Conservation (phyloP, 2,797 vertebrate genomes). For the Sitta carolinensis region DNA sequence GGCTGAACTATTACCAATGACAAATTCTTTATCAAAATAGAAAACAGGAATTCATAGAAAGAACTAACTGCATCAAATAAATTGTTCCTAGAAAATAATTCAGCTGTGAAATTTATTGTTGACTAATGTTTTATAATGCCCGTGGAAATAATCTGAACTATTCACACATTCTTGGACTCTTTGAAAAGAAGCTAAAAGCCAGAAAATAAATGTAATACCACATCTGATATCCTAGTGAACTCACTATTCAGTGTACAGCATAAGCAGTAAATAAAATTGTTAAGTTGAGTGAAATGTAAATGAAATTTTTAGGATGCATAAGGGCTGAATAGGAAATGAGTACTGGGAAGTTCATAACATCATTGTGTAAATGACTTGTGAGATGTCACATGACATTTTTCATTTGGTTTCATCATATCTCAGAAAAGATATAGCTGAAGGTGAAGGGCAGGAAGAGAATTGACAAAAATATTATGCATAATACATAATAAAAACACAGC, state of each 20-base stretch:
- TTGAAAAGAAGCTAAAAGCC: not conserved
- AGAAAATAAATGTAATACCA: not conserved
- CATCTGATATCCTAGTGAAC: not conserved
- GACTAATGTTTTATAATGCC: not conserved
- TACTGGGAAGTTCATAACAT: not conserved
- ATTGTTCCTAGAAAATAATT: not conserved
- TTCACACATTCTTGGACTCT: not conserved
- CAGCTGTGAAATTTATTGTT: not conserved
- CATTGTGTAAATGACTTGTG: not conserved
- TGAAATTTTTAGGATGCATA: not conserved
- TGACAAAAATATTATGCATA: not conserved
- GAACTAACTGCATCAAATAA: not conserved
- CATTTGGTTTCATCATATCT: not conserved
- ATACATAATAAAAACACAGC: not conserved
- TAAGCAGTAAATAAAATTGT: not conserved
- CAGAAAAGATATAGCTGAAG: not conserved
- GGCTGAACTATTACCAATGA: constrained; percentile 6
- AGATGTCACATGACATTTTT: not conserved
- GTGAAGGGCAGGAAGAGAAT: not conserved
- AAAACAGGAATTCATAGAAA: not conserved
- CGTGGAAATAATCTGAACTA: not conserved
- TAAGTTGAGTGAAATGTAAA: not conserved
- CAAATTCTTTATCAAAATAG: constrained; percentile 2
- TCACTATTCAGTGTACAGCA: not conserved
- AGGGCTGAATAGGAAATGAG: not conserved